Evolutionary conservation across 2,888 invertebrate genomes (phyloP), one percentile per base, ranked within the genome.

Genomic region (Callyntrura sp.): DNA sequence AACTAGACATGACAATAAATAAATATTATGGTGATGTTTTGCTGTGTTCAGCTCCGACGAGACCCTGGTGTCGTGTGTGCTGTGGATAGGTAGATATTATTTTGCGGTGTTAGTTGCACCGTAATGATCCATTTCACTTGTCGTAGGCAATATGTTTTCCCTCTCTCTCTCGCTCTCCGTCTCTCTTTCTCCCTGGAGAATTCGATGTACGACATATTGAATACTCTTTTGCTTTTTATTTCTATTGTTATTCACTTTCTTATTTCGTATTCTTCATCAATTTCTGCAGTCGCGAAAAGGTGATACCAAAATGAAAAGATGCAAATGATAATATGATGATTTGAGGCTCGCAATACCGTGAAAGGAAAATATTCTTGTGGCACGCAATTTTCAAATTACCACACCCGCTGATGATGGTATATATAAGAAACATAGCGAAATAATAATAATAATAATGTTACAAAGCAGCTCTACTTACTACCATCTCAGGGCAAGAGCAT

Each of bases 331-430:
- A 84, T 51, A 43, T 70, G 79, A 51, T 60, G 57, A 79, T 79
- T 51, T 55, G 51, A 51, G n/a, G 8, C 35, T 60, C 57, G 20
- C 65, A 4, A 9, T 25, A 6, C 17, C 35, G 57, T 28, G 17
- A 73, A 51, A 12, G 35, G 68, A 81, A 83, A 76, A 88, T 83
- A 83, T 65, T 65, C 83, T 28, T 79, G 45, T 78, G 68, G 68
- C 88, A 89, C 84, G 88, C 88, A 84, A 89, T 51, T 84, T 89
- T 89, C 88, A 70, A 89, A 89, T 89, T 89, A 89, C 88, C 88
- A 89, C 88, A 89, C 88, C 88, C 88, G 84, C 45, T 48, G 43
- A 43, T 79, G 57, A 12, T 51, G 76, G 25, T 28, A 28, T 28
- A 28, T 65, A 65, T 14, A 28, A 6, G 2, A 35, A 35, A 35